Conservation (phyloP, 2,797 vertebrate species). For the Sandelia bainsii region DNA sequence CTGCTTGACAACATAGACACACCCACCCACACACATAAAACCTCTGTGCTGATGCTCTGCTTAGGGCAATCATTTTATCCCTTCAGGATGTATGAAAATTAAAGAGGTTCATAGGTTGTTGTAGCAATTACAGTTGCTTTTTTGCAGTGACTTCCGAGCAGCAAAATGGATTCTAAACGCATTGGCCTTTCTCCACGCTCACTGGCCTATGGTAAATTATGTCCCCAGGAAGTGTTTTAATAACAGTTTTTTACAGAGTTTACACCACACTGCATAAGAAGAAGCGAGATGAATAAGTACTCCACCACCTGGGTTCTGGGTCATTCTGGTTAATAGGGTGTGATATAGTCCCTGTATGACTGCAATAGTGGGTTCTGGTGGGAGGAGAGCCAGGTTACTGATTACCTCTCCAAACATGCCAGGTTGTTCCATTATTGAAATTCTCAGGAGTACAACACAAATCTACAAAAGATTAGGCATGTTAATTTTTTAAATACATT, state of each 20-base stretch:
- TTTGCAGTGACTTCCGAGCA: constrained; percentile 11
- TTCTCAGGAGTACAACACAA: constrained; percentile 9
- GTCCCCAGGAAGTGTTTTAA: constrained; percentile 77
- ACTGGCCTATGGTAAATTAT: constrained; percentile 68
- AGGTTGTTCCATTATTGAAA: constrained; percentile 28
- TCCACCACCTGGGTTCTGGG: constrained; percentile 72
- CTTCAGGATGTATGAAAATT: constrained; percentile 71
- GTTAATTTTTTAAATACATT: not conserved
- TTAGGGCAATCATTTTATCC: constrained; percentile 55
- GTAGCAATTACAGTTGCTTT: constrained; percentile 69
- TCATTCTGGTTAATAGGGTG: constrained; percentile 79
- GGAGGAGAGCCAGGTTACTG: constrained; percentile 53
- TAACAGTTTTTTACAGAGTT: constrained; percentile 73
- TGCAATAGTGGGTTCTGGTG: constrained; percentile 43
- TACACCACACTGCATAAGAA: constrained; percentile 65
- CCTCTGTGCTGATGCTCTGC: constrained; percentile 8
- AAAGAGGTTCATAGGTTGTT: constrained; percentile 73
- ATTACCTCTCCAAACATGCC: constrained; percentile 45
- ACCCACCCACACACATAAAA: constrained; percentile 2
- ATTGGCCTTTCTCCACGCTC: constrained; percentile 62
- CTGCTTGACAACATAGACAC: constrained; percentile 17
- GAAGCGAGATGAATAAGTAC: constrained; percentile 72
- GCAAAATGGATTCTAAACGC: constrained; percentile 64
- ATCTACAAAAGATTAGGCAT: constrained; percentile 1
- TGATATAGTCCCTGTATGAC: constrained; percentile 66